These are phyloP conservation scores for Cyaniris semiargus DNA, from an alignment of 2,888 invertebrate genomes.

Conservation along the genomic window DNA sequence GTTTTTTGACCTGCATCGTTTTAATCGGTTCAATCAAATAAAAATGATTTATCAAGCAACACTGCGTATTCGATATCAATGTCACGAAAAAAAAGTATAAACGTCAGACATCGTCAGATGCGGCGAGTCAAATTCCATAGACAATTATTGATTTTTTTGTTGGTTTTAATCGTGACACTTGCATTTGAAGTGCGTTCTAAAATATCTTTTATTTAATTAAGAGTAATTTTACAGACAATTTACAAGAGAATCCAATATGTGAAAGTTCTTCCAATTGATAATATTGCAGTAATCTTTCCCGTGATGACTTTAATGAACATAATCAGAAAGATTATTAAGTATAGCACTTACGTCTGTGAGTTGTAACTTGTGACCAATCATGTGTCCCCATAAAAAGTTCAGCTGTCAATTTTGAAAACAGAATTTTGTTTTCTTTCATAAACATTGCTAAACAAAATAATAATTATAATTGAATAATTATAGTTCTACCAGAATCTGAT, in stretches of 20 bases:
- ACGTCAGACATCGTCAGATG: slow-evolving; percentile 20
- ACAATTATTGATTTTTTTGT: not conserved
- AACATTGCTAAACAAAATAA: not conserved
- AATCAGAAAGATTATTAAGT: slow-evolving; percentile 7
- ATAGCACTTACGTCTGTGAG: not conserved
- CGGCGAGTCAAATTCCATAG: slow-evolving; percentile 9
- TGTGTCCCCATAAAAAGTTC: not conserved
- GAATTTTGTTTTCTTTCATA: not conserved
- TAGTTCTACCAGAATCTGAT: no score
- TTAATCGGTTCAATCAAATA: slow-evolving; percentile 55
- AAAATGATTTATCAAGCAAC: slow-evolving; percentile 46
- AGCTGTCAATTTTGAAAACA: not conserved
- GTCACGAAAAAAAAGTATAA: slow-evolving; percentile 36
- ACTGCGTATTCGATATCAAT: slow-evolving; percentile 37
- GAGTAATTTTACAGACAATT: not conserved
- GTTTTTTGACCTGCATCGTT: slow-evolving; percentile 65
- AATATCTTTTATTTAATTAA: not conserved
- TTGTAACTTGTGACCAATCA: not conserved
- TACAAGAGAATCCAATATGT: not conserved
- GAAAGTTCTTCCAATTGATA: not conserved
- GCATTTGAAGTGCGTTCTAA: not conserved
- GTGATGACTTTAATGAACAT: slow-evolving; percentile 20
- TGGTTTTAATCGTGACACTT: not conserved
- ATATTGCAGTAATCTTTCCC: not conserved
- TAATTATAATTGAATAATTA: not conserved